Evolutionary conservation across 2,888 invertebrate species (phyloP).

Genomic region (Caenorhabditis zanzibari): DNA sequence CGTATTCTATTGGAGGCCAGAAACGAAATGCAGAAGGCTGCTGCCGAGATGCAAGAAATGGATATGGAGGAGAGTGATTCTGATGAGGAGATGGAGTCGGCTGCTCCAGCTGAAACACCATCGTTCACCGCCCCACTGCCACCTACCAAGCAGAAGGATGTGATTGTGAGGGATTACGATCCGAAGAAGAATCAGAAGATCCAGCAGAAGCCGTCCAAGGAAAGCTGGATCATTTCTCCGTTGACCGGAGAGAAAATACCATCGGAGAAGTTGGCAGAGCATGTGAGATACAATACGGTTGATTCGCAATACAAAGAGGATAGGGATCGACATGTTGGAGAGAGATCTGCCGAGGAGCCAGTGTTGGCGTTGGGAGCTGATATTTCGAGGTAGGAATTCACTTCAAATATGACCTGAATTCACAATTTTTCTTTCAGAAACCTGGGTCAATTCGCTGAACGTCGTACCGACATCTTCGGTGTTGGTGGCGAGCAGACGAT

Average conservation of each 20-base stretch:
- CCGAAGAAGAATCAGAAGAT: constrained; percentile 89
- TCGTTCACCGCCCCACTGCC: constrained; percentile 86
- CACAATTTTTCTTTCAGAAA: constrained; percentile 86
- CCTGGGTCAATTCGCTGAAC: constrained; percentile 90
- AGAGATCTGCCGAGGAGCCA: constrained; percentile 87
- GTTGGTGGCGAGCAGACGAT: constrained; percentile 96
- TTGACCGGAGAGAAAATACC: constrained; percentile 98
- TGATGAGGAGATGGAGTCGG: constrained; percentile 58
- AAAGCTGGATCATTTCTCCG: constrained; percentile 94
- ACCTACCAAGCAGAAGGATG: constrained; percentile 73
- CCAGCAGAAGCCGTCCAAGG: constrained; percentile 35
- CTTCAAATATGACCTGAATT: neutral
- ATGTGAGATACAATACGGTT: constrained; percentile 88
- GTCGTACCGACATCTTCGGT: constrained; percentile 99
- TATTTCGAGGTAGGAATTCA: constrained; percentile 87
- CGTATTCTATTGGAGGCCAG: constrained; percentile 85
- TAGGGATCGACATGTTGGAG: constrained; percentile 89
- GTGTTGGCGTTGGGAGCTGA: constrained; percentile 91
- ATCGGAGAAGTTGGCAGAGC: constrained; percentile 96
- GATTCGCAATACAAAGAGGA: constrained; percentile 90
- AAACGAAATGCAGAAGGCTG: constrained; percentile 76
- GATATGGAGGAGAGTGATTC: constrained; percentile 82
- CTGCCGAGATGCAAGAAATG: constrained; percentile 81
- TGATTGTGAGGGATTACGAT: constrained; percentile 88
- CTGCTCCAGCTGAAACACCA: constrained; percentile 29